Evolutionary conservation across 2,797 vertebrate genomes (phyloP).

Genomic region (Fringilla coelebs): DNA sequence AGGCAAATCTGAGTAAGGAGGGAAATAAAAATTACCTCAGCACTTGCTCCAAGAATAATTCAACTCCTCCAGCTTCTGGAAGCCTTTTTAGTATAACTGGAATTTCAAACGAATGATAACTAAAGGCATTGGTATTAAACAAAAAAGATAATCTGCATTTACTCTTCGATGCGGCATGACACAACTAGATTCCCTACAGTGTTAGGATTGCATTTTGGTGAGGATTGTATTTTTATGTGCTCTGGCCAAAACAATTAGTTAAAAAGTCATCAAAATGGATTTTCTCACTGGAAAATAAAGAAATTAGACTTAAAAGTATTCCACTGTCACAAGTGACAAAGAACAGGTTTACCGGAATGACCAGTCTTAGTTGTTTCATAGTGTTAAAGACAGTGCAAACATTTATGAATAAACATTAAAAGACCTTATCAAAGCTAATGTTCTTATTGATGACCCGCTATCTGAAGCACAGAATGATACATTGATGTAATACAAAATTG

Average conservation of each 20-base stretch:
- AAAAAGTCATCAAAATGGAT: neutral
- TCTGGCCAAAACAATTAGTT: neutral
- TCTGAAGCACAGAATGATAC: neutral
- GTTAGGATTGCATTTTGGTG: neutral
- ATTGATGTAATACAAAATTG: neutral
- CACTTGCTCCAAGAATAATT: neutral
- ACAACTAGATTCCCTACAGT: neutral
- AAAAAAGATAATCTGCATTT: neutral
- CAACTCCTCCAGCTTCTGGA: neutral
- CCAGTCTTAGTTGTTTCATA: neutral
- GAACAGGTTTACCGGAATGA: neutral
- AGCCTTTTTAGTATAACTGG: neutral
- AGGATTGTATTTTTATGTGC: neutral
- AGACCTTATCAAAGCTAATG: neutral
- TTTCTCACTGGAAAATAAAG: neutral
- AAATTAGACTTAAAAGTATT: neutral
- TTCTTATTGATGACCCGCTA: neutral
- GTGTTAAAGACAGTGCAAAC: neutral
- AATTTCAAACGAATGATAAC: neutral
- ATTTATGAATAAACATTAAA: neutral
- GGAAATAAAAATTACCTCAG: neutral
- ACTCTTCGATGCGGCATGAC: neutral
- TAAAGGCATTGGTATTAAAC: neutral
- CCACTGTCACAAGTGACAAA: neutral
- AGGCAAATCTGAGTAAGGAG: neutral